Base-by-base conservation (phyloP, 2,888 invertebrate species). In the Erynnis tages region DNA sequence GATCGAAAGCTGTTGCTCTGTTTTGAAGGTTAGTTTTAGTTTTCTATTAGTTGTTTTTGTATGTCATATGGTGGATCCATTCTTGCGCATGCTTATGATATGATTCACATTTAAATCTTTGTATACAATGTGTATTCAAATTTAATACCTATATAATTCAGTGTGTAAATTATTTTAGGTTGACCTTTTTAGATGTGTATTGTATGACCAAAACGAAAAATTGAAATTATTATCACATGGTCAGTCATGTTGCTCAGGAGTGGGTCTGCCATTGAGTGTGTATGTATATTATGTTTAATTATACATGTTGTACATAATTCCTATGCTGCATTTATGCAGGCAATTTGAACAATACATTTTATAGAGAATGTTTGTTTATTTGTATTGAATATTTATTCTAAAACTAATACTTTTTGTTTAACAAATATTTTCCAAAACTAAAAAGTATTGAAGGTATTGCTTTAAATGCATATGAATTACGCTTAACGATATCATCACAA, bases 11-110 rank as follows among this genome's bases (percentile, higher is more conserved):
- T 67, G 66, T 69, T 65, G 64, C 61, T 53, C 65, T 62, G 62
- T 71, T 71, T 65, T 66, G 67, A 64, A 60, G 10, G 57, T 64
- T 69, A 61, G 62, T 73, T 70, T 60, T 56, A n/a, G 55, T 60
- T 53, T 50, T 67, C 53, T 65, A 43, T 37, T 67, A 60, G 60
- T 35, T 57, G 2, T 32, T 6, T 32, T 16, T 37, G 21, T 17
- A 21, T 44, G 32, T 44, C n/a, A n/a, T n/a, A n/a, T n/a, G n/a
- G n/a, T n/a, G n/a, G n/a, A n/a, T n/a, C n/a, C n/a, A n/a, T n/a
- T n/a, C n/a, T n/a, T n/a, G n/a, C n/a, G n/a, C n/a, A n/a, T n/a
- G n/a, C n/a, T n/a, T n/a, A n/a, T n/a, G n/a, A n/a, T n/a, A n/a
- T n/a, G n/a, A n/a, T n/a, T n/a, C n/a, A n/a, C n/a, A n/a, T n/a